Conservation (phyloP, 2,888 invertebrate genomes). For the Trilocha varians region DNA sequence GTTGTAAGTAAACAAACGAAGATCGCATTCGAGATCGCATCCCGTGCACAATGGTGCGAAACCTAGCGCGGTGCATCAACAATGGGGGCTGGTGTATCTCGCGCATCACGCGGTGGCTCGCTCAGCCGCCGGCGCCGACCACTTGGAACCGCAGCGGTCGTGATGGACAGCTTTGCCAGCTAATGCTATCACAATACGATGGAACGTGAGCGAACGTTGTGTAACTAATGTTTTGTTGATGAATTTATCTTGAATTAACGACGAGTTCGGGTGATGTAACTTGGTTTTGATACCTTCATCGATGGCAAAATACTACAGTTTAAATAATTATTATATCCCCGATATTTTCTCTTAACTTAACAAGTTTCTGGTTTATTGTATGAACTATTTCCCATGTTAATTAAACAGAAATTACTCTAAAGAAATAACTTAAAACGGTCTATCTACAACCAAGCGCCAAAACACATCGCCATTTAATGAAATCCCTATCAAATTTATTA, state of each 20-base stretch:
- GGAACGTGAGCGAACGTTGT: constrained; percentile 1
- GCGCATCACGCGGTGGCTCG: constrained; percentile 67
- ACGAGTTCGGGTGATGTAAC: not conserved
- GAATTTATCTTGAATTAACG: not conserved
- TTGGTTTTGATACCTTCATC: no score
- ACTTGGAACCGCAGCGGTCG: constrained; percentile 49
- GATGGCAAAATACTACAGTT: no score
- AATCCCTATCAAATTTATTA: constrained; percentile 10
- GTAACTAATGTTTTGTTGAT: constrained; percentile 26
- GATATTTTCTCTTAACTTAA: no score
- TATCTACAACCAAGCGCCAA: not conserved
- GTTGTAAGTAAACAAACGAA: constrained; percentile 58
- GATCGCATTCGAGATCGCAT: constrained; percentile 53
- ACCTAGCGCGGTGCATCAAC: constrained; percentile 65
- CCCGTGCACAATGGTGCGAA: constrained; percentile 66
- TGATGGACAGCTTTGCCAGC: constrained; percentile 26
- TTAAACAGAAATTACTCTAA: no score
- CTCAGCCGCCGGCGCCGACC: constrained; percentile 52
- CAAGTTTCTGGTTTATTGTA: no score
- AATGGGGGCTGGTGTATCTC: constrained; percentile 61
- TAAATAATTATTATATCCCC: no score
- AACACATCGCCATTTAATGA: constrained; percentile 1
- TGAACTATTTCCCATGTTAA: no score
- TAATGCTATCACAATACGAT: constrained; percentile 6
- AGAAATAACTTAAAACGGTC: no score